Evolutionary conservation across 1,140 invertebrate genomes (phyloP).

Genomic region (Drosophila guanche): DNA sequence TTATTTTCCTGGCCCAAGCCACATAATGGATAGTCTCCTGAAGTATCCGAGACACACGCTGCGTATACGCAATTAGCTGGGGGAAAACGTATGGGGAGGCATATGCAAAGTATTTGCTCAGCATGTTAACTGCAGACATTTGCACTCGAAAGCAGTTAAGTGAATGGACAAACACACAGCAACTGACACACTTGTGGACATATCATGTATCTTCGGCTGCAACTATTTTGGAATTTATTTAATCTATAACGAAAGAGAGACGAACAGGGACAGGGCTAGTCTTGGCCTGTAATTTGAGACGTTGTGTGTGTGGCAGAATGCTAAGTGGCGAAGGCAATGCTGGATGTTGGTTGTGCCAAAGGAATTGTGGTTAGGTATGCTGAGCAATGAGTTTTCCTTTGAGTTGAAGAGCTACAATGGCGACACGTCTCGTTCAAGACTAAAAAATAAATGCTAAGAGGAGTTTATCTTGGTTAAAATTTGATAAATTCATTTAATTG

Average conservation of each 20-base stretch:
- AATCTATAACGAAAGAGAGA: conserved; percentile 5
- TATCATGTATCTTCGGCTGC: conserved; percentile 21
- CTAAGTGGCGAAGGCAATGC: too few relatives aligned
- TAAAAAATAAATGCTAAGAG: too few relatives aligned
- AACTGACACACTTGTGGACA: conserved; percentile 8
- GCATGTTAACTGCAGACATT: conserved; percentile 56
- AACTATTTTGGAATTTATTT: conserved; percentile 36
- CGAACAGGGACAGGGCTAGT: not conserved
- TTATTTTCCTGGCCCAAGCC: conserved; percentile 65
- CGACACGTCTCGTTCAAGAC: too few relatives aligned
- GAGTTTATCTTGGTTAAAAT: too few relatives aligned
- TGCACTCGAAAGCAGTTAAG: conserved; percentile 44
- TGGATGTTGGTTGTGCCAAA: too few relatives aligned
- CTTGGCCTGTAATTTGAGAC: not conserved
- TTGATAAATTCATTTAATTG: too few relatives aligned
- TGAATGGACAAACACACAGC: conserved; percentile 7
- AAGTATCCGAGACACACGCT: conserved; percentile 44
- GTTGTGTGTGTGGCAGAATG: too few relatives aligned
- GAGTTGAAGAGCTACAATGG: too few relatives aligned
- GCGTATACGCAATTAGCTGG: conserved; percentile 64
- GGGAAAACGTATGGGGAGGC: conserved; percentile 5
- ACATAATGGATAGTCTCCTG: conserved; percentile 26
- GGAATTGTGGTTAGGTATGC: too few relatives aligned
- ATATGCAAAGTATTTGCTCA: conserved; percentile 56
- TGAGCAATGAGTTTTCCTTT: too few relatives aligned